Evolutionary conservation across 1,140 invertebrate genomes (phyloP), one percentile per base, ranked within the genome.

Genomic region (Brachionus rubens): DNA sequence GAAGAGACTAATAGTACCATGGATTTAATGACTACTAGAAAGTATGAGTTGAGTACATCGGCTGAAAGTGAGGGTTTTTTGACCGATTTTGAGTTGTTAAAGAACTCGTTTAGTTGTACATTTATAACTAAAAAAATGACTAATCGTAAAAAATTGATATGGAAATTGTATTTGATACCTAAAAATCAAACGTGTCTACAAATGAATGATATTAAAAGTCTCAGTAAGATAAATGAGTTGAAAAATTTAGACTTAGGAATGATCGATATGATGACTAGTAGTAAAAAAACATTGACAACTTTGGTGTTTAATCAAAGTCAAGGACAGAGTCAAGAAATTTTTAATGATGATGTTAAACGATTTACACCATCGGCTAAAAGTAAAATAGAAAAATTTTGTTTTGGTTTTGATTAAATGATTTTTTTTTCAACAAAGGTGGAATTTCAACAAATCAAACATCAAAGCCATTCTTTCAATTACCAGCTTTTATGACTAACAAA

Each of bases 101-200:
- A 65, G 43, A 43, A 65, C 43, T 41, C 36, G 3, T 65, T 65
- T 28, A 65, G 19, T 16, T 65, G 59, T 24, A 43, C 59, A 24
- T 65, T 65, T 43, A 41, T 43, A 14, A 65, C 59, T 3, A 65
- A 65, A 65, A 65, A 65, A 65, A 21, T 43, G 24, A 65, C 59
- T 26, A 65, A 65, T 65, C 47, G 68, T 14, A 72, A 72, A 41
- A 48, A 54, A 40, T 21, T 72, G 4, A 72, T 50, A 9, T 72
- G 68, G 68, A 72, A 72, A 26, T 40, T 72, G 68, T 54, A 50
- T 48, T 36, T 72, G 5, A 72, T 72, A 16, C 46, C 30, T 6
- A 48, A 54, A 19, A 72, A 72, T 40, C 68, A 72, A 48, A 72
- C 68, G 16, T 72, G 68, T 28, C 33, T 72, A 26, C 68, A 72